Base-by-base conservation (phyloP, 2,888 invertebrate genomes). In the Crocallis elinguaria region DNA sequence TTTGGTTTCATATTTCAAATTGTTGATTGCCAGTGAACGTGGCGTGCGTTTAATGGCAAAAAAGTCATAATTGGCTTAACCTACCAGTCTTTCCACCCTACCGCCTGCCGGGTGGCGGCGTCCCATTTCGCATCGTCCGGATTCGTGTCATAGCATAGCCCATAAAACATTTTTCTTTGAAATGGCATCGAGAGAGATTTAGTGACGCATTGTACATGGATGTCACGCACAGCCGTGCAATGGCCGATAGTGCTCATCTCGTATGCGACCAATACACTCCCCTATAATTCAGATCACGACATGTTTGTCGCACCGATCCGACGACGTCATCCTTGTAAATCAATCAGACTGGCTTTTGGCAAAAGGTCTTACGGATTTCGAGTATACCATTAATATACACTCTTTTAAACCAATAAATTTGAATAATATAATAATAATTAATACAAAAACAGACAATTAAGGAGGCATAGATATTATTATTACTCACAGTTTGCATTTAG, bases 181-280 rank as follows among this genome's bases (percentile, higher is more conserved):
- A 68, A 71, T 66, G 63, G 65, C 65, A 66, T 63, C 63, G 64
- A 63, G 68, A 67, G 71, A 73, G 76, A 77, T 81, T 78, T 80
- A 75, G 71, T 75, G 63, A 67, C 63, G 69, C 64, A 69, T 76
- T 77, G 67, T 71, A 57, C 58, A 82, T 79, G 74, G 65, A 60
- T 65, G 78, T 77, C 85, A 84, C 85, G 84, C 78, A 66, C 70
- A 68, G 59, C 59, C 75, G 75, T 82, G 79, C 78, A 79, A 75
- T 80, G 78, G 69, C 75, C 79, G 78, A 82, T 80, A 79, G 73
- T 69, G 69, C 75, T 78, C 77, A 81, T 79, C 79, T 77, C 62
- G 83, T 82, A 83, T 84, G 81, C 86, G 68, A 69, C 74, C 73
- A 71, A 75, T 77, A 79, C 73, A 74, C 74, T 66, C 72, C 63